Evolutionary conservation across 1,140 invertebrate species (phyloP), one percentile per base, ranked within the genome.

Genomic region (Drosophila santomea): DNA sequence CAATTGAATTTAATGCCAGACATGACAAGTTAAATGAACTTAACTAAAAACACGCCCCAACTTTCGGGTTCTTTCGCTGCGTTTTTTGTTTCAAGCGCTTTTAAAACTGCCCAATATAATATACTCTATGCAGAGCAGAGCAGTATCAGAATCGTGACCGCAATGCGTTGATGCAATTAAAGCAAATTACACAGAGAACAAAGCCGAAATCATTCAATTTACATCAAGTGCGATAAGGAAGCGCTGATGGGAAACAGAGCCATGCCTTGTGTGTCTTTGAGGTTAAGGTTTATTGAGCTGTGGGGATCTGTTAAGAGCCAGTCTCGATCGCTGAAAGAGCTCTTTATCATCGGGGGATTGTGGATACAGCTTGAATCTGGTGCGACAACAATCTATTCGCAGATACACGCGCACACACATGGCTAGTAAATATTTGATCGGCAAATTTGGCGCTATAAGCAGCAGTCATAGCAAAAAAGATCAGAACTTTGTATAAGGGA

Each of bases 1-100:
- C 71, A 83, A 84, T 84, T 79, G 61, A 80, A 73, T 80, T 79
- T 84, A 84, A 80, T 83, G 80, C 55, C 54, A 51, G 50, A 58
- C 62, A 74, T 71, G 63, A 72, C 78, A 74, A 75, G 77, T 84
- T 79, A 60, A 80, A 84, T 77, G 56, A 80, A 84, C 59, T 47
- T 50, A 64, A 63, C 61, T 66, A 60, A 8, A 32, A 66, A 74
- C 67, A 74, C 48, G 83, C 55, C 61, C 48, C 45, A 72, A 68
- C 47, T 67, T 78, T 20, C 15, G 4, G 14, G 8, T 20, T 23
- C 12, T 11, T 39, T 47, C 5, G 8, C 32, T 23, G 8, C 17
- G 32, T 36, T 39, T 4, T 2, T 64, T 5, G 61, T 14, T 20
- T 12, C 0, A 11, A 23, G 15, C n/a, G 4, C 45, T 67, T 58